Evolutionary conservation across 2,888 invertebrate species (phyloP).

Genomic region (Zeuzera pyrina): DNA sequence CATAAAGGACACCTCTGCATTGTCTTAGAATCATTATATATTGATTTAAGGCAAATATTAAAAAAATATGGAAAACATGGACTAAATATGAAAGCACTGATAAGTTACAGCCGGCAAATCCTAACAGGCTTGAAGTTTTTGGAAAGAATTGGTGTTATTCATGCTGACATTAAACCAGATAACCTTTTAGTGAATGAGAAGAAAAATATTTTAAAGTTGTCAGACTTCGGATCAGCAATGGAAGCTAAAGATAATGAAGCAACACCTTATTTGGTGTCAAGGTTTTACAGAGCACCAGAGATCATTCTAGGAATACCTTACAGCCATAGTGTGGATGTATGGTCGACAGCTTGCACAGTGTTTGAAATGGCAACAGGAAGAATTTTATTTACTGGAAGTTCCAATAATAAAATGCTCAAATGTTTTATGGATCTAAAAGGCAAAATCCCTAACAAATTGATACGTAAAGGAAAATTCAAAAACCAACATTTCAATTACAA

Average conservation of each 20-base stretch:
- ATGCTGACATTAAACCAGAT: constrained; percentile 99
- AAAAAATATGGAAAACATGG: constrained; percentile 98
- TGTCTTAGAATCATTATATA: constrained; percentile 95
- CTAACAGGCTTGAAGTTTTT: constrained; percentile 93
- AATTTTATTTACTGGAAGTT: constrained; percentile 97
- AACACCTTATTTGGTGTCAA: constrained; percentile 97
- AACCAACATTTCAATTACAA: constrained; percentile 97
- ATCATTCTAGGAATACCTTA: constrained; percentile 97
- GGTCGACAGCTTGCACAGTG: constrained; percentile 99
- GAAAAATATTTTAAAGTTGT: constrained; percentile 94
- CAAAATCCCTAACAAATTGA: constrained; percentile 94
- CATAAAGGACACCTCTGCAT: constrained; percentile 99
- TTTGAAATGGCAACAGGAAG: constrained; percentile 98
- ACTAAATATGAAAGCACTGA: constrained; percentile 95
- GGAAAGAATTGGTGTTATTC: constrained; percentile 94
- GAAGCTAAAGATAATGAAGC: constrained; percentile 95
- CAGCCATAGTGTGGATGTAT: constrained; percentile 96
- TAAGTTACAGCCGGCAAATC: constrained; percentile 96
- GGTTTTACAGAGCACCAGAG: constrained; percentile 99
- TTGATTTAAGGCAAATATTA: constrained; percentile 90
- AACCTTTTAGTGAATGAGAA: constrained; percentile 99
- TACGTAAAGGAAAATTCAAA: constrained; percentile 93
- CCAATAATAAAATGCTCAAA: constrained; percentile 99
- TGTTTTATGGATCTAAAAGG: constrained; percentile 99
- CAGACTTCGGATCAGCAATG: constrained; percentile 98